Evolutionary conservation across 2,888 invertebrate species (phyloP).

Genomic region (Orchesella flavescens): DNA sequence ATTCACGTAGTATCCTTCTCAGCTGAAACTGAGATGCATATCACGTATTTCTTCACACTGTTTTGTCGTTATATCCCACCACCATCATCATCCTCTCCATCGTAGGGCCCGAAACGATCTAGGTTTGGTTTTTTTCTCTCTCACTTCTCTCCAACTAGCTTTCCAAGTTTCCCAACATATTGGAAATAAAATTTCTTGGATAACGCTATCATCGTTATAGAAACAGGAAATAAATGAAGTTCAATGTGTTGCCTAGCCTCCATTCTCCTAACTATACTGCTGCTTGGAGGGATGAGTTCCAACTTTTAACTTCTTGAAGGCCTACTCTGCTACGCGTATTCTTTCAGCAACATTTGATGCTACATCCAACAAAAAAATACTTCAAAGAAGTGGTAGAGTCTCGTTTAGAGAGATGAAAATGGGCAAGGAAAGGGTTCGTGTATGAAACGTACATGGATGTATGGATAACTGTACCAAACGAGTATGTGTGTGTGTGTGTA

Average conservation of each 20-base stretch:
- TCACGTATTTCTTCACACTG: neutral
- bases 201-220: neutral
- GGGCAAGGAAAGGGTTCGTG: conserved; percentile 19
- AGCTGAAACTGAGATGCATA: neutral
- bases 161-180: neutral
- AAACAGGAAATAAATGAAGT: neutral
- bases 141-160: too few relatives aligned
- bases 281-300: neutral
- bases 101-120: too few relatives aligned
- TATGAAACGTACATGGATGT: neutral
- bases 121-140: too few relatives aligned
- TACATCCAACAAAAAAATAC: neutral
- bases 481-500: neutral
- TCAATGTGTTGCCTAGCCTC: neutral
- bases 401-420: conserved; percentile 8
- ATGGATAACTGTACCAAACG: neutral
- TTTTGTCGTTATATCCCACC: too few relatives aligned
- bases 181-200: neutral
- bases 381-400: neutral
- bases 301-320: conserved; percentile 8
- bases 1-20: neutral
- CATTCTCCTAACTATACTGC: neutral
- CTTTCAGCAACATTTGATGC: neutral
- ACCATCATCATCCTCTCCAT: too few relatives aligned
- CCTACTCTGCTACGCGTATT: neutral